Percentiles rank a stretch among this genome's conserved stretches.
Evolutionary conservation across 1,140 invertebrate species (phyloP).

Genomic region (Drosophila oshimai): DNA sequence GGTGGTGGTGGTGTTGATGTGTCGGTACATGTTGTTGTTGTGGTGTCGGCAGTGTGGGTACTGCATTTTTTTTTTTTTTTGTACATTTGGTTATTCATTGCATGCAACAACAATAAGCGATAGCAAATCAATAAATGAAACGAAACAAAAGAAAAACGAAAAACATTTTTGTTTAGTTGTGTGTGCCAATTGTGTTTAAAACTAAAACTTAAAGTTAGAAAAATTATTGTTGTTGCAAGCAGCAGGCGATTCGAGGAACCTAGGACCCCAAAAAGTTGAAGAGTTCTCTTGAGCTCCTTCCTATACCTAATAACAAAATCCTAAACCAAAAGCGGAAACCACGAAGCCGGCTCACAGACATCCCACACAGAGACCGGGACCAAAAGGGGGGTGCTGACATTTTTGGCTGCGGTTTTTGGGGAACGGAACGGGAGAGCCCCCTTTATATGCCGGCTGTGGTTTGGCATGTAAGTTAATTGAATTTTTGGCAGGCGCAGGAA

Average conservation of each 20-base stretch:
- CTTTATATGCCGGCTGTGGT: constrained; percentile 44
- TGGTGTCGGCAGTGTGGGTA: constrained; percentile 55
- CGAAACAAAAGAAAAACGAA: constrained; percentile 39
- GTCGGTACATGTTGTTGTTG: constrained; percentile 48
- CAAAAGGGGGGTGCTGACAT: background rate
- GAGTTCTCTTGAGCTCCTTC: no score
- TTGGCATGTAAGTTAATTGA: constrained; percentile 68
- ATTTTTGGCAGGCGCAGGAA: constrained; percentile 46
- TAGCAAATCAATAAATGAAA: constrained; percentile 46
- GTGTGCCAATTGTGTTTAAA: constrained; percentile 6
- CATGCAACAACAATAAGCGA: constrained; percentile 69
- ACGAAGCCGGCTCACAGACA: constrained; percentile 22
- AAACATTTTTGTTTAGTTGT: constrained; percentile 8
- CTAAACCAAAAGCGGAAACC: constrained; percentile 14
- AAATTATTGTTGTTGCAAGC: constrained; percentile 67
- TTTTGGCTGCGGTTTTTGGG: constrained; percentile 43
- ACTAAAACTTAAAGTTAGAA: constrained; percentile 40
- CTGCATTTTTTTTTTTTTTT: constrained; percentile 38
- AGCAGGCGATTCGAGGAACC: background rate
- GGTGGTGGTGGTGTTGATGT: constrained; percentile 41
- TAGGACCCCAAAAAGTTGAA: constrained; percentile 29
- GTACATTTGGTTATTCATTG: constrained; percentile 25
- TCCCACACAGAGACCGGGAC: background rate
- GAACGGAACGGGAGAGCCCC: background rate
- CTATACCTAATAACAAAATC: constrained; percentile 3